Conservation (phyloP, 2,888 invertebrate genomes). For the Leptogaster cylindrica region DNA sequence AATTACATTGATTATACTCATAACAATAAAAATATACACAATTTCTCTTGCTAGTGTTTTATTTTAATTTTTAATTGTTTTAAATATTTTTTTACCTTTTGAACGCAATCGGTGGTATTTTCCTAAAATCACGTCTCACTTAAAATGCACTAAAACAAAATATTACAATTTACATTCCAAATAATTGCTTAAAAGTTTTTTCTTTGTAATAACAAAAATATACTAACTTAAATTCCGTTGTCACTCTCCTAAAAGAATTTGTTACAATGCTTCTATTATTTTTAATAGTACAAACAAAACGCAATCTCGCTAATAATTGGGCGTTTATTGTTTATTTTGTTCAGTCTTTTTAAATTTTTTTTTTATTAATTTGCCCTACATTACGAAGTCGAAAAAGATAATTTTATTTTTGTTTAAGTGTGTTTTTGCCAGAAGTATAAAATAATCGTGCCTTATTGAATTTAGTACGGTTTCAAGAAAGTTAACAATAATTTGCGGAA, state of each 20-base stretch:
- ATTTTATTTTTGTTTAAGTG: slow-evolving; percentile 3
- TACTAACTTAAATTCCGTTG: too few species aligned
- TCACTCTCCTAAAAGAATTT: too few species aligned
- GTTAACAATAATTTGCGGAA: too few species aligned
- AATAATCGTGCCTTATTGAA: too few species aligned
- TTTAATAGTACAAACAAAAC: slow-evolving; percentile 17
- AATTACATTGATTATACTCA: slow-evolving; percentile 8
- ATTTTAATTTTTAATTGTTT: too few species aligned
- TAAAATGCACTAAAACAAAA: slow-evolving; percentile 17
- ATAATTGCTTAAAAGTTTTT: too few species aligned
- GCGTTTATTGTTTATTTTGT: slow-evolving; percentile 34
- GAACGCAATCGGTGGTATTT: slow-evolving; percentile 47
- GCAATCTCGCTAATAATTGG: slow-evolving; percentile 2
- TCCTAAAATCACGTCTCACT: slow-evolving; percentile 23
- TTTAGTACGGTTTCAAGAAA: too few species aligned
- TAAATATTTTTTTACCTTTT: slow-evolving; percentile 40
- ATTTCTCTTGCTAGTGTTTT: too few species aligned
- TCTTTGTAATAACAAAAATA: too few species aligned
- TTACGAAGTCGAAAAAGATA: slow-evolving; percentile 28
- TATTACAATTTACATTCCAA: too few species aligned
- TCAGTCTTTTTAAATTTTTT: slow-evolving; percentile 29
- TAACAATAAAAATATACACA: slow-evolving; percentile 10
- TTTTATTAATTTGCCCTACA: slow-evolving; percentile 28
- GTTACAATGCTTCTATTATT: too few species aligned
- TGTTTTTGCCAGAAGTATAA: too few species aligned